A percentile compares a stretch with the other conserved stretches of the same genome.
Conservation (phyloP, 2,113 vertebrate genomes). For the Mola mola region DNA sequence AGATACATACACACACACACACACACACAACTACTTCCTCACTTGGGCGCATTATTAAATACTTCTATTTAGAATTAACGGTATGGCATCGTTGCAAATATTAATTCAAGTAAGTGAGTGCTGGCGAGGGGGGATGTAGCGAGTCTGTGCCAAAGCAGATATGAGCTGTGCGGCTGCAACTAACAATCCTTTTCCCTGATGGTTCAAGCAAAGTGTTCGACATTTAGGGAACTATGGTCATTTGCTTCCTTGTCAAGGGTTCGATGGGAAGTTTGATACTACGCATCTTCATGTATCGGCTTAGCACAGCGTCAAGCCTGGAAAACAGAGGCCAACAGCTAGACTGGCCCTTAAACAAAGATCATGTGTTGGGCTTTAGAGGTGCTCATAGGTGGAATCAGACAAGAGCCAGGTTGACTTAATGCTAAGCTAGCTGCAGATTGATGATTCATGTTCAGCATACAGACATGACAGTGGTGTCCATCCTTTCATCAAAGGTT, state of each 20-base stretch:
- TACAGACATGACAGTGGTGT: too few species aligned
- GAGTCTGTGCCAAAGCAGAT: constrained; percentile 12
- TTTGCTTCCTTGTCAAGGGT: too few species aligned
- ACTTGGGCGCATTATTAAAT: constrained; percentile 49
- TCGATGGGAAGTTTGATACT: too few species aligned
- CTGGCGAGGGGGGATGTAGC: constrained; percentile 9
- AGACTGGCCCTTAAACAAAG: background rate
- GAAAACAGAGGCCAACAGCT: too few species aligned
- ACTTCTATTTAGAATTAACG: constrained; percentile 49
- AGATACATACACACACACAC: constrained; percentile 52
- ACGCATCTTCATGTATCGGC: too few species aligned
- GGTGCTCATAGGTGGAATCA: too few species aligned
- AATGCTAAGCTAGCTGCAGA: too few species aligned
- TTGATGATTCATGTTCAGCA: too few species aligned
- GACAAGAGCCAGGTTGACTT: too few species aligned
- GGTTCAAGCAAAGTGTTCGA: background rate
- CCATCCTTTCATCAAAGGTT: too few species aligned
- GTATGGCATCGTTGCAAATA: constrained; percentile 44
- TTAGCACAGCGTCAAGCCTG: too few species aligned
- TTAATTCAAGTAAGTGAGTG: constrained; percentile 40
- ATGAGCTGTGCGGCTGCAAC: background rate
- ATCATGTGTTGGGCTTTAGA: background rate
- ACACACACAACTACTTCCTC: constrained; percentile 35
- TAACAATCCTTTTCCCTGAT: background rate
- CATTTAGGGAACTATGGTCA: too few species aligned